Evolutionary conservation across 2,888 invertebrate species (phyloP), one percentile per base, ranked within the genome.

Genomic region (Suillia variegata): DNA sequence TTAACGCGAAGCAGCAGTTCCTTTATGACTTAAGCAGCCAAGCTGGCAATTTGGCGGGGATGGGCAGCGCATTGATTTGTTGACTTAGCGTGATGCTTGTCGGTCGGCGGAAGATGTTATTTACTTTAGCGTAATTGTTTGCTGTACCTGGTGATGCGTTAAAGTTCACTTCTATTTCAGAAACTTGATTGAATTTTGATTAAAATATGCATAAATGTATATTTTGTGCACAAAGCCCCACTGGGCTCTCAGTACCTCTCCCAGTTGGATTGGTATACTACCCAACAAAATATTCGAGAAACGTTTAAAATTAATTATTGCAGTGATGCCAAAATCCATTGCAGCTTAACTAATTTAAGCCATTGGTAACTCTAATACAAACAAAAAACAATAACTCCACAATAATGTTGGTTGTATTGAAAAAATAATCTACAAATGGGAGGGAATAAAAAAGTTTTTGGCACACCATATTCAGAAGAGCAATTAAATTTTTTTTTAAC

Each of bases 121-220:
- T 38, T 38, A n/a, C 38, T 26, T 26, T 26, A 10, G 26, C 26
- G 26, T 6, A 26, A 12, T n/a, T 38, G 38, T 38, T 38, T 38
- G n/a, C 20, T 18, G 18, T 45, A 20, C 18, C 18, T 20, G 45
- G 4, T 20, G 45, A 45, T 4, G 45, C 45, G 45, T 18, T 4
- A 20, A 17, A 45, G 6, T 45, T 38, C n/a, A n/a, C n/a, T 31
- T 31, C 31, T 31, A 12, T 31, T 31, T 38, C n/a, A 38, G 45
- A 45, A n/a, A 18, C 18, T 45, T 45, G 45, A 45, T 45, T 45
- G 45, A 45, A 45, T 45, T 45, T 45, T 45, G 45, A 45, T 45
- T 45, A 45, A 18, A 45, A 45, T 10, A 10, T 38, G 10, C 6
- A 31, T 31, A 31, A n/a, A n/a, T 31, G 12, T 8, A 31, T 31